These are phyloP conservation scores for Chromis chromis DNA, from an alignment of 2,797 vertebrate genomes.

Conservation along the genomic window DNA sequence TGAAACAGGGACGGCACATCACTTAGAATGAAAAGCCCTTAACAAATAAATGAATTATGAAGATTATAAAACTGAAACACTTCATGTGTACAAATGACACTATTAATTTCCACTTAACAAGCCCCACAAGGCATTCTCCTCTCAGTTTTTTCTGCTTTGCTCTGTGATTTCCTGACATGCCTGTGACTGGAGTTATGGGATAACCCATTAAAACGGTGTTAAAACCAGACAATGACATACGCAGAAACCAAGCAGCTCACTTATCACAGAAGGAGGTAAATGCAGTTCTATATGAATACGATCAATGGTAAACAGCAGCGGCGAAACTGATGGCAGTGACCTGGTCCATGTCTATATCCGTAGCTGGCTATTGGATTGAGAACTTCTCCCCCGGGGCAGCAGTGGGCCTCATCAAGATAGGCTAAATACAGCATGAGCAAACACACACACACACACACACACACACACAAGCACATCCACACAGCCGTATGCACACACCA, in stretches of 20 bases:
- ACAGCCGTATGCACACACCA: constrained; percentile 38
- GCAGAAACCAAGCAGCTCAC: constrained; percentile 33
- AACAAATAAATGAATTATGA: constrained; percentile 58
- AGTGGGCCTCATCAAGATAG: constrained; percentile 72
- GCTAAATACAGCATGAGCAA: constrained; percentile 81
- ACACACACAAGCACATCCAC: constrained; percentile 37
- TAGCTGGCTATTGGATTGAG: constrained; percentile 56
- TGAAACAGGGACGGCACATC: constrained; percentile 30
- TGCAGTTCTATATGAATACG: constrained; percentile 15
- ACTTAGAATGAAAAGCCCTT: constrained; percentile 35
- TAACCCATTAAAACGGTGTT: constrained; percentile 62
- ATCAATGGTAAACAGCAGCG: constrained; percentile 44
- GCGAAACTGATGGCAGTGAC: constrained; percentile 39
- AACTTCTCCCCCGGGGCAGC: constrained; percentile 66
- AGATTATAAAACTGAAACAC: constrained; percentile 58
- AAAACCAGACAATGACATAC: constrained; percentile 50
- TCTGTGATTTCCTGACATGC: constrained; percentile 72
- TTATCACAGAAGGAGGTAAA: constrained; percentile 40
- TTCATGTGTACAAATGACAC: constrained; percentile 60
- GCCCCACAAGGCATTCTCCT: constrained; percentile 69
- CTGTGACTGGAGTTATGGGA: constrained; percentile 66
- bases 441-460: constrained; percentile 52
- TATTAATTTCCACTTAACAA: constrained; percentile 78
- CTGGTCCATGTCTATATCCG: constrained; percentile 62
- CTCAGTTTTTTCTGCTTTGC: constrained; percentile 58